Percentiles rank a stretch among this genome's conserved stretches.
These are phyloP conservation scores for Noctua pronuba DNA, from an alignment of 2,888 invertebrate species.

Conservation along the genomic window DNA sequence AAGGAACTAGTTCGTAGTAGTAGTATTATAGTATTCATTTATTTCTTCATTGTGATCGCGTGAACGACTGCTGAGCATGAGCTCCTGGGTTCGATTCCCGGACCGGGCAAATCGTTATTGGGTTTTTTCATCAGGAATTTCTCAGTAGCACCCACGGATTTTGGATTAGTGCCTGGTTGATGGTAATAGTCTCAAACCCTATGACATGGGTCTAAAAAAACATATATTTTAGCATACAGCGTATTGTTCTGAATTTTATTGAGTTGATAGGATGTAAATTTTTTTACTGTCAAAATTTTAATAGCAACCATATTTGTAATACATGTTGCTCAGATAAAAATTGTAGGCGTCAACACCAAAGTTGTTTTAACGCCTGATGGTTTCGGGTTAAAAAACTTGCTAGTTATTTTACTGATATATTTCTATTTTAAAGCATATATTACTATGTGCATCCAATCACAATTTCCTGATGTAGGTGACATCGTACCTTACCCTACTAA, in stretches of 20 bases:
- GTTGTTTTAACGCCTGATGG: not conserved
- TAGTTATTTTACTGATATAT: too few species aligned
- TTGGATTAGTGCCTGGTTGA: not conserved
- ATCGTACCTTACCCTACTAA: not conserved
- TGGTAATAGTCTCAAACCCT: not conserved
- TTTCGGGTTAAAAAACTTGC: not conserved
- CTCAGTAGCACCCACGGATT: not conserved
- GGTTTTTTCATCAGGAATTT: not conserved
- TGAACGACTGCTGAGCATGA: not conserved
- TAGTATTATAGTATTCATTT: not conserved
- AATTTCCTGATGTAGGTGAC: not conserved
- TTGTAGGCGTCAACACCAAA: conserved; percentile 29
- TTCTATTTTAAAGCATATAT: not conserved
- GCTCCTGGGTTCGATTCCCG: not conserved
- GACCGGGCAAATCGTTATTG: not conserved
- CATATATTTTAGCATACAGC: not conserved
- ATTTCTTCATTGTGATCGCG: not conserved
- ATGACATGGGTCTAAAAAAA: not conserved
- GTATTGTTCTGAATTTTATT: not conserved
- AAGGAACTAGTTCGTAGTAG: not conserved
- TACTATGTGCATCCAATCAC: too few species aligned
- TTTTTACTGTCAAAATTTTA: conserved; percentile 2
- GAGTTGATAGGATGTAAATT: not conserved
- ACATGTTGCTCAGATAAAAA: conserved; percentile 24
- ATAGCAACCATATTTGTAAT: conserved; percentile 30